Conservation (phyloP, 2,113 vertebrate species). For the Pongo abelii region DNA sequence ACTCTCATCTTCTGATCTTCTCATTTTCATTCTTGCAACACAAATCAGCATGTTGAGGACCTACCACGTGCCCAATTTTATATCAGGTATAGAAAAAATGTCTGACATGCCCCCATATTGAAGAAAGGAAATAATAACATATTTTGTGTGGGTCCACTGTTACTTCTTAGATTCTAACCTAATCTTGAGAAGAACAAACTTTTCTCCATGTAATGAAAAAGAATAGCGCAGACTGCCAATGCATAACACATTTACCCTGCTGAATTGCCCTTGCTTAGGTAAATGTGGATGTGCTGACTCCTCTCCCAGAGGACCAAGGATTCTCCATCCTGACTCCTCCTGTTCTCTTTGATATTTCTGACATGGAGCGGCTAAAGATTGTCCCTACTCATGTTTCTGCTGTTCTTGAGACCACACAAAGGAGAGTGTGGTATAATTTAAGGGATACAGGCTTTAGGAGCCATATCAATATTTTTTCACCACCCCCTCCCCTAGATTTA, state of each 20-base stretch:
- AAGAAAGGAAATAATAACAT: background rate
- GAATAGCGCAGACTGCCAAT: background rate
- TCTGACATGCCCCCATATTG: accelerated
- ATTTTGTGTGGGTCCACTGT: background rate
- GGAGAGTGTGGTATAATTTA: background rate
- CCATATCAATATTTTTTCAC: background rate
- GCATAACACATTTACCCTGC: background rate
- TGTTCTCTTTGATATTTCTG: background rate
- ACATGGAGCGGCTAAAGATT: no score
- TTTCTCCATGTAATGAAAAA: background rate
- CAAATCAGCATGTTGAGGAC: background rate
- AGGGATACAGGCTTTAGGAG: background rate
- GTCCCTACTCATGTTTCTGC: accelerated
- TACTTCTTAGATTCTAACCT: background rate
- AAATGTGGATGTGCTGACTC: background rate
- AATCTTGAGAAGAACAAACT: background rate
- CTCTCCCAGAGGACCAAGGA: background rate
- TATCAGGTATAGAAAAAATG: background rate
- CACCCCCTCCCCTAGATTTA: background rate
- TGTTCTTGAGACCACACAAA: background rate
- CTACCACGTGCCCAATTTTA: background rate
- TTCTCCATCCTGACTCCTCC: background rate
- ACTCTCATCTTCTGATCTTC: background rate
- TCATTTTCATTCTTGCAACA: background rate
- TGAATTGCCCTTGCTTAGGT: background rate